phyloP scores from a whole-genome alignment of 2,113 vertebrate species.

The Chamaetylas fuelleborni region DNA sequence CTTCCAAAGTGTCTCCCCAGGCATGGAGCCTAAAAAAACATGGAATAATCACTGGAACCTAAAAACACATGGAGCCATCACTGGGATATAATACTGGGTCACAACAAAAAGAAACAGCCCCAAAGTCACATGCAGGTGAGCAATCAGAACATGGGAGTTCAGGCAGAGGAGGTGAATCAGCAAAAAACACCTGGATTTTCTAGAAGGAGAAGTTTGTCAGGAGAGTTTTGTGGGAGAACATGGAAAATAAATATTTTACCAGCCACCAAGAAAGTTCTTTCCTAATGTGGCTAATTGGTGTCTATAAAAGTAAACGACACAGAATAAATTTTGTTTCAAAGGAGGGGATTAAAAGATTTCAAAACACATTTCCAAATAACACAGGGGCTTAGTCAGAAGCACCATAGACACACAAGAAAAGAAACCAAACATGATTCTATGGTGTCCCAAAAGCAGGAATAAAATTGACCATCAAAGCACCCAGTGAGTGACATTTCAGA shows the following conservation, averaged over 20 bases:
- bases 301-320: neutral
- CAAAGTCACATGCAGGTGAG: neutral
- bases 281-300: too few relatives aligned
- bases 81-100: neutral
- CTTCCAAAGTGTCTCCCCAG: constrained; percentile 91
- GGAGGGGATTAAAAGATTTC: neutral
- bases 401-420: neutral
- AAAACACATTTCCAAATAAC: neutral
- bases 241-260: neutral
- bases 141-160: neutral
- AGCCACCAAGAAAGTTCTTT: neutral
- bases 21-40: constrained; percentile 85
- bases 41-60: constrained; percentile 68
- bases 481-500: neutral
- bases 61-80: neutral
- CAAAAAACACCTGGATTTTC: neutral
- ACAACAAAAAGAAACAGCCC: neutral
- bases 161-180: neutral
- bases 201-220: neutral
- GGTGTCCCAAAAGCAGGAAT: neutral
- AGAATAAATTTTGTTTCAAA: neutral
- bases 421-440: accelerated
- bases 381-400: neutral
- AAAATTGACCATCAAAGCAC: neutral
- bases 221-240: neutral